Conservation (phyloP, 2,888 invertebrate genomes). For the Himalopsyche anomala region DNA sequence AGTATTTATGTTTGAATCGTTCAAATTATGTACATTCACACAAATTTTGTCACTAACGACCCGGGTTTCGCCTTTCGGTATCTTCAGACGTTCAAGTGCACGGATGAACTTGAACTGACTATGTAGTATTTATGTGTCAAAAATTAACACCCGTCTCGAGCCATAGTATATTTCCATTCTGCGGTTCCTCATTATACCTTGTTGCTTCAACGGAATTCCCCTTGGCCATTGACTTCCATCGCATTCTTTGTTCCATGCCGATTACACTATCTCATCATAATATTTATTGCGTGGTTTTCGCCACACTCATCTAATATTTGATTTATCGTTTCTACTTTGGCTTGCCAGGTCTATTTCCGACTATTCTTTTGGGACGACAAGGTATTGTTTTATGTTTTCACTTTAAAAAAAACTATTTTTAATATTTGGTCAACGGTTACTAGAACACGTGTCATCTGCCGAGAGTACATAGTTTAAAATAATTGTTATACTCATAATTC, state of each 20-base stretch:
- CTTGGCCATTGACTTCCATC: constrained; percentile 1
- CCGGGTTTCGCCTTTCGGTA: no score
- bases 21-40: no score
- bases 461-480: neutral
- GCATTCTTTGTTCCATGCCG: constrained; percentile 27
- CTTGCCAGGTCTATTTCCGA: constrained; percentile 66
- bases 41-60: no score
- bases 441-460: neutral
- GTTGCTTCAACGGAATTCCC: constrained; percentile 31
- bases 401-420: constrained; percentile 1
- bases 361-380: constrained; percentile 65
- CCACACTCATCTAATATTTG: constrained; percentile 58
- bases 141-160: no score
- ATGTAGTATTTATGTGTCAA: neutral
- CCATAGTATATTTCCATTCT: no score
- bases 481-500: no score
- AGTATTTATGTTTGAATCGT: no score
- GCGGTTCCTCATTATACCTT: neutral
- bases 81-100: no score
- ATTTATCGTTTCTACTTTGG: constrained; percentile 60
- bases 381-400: constrained; percentile 58
- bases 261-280: constrained; percentile 23
- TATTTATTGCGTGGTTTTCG: constrained; percentile 39
- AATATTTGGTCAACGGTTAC: neutral
- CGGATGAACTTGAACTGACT: no score